Conservation (phyloP, 2,113 vertebrate species). For the Sinocyclocheilus maitianheensis region DNA sequence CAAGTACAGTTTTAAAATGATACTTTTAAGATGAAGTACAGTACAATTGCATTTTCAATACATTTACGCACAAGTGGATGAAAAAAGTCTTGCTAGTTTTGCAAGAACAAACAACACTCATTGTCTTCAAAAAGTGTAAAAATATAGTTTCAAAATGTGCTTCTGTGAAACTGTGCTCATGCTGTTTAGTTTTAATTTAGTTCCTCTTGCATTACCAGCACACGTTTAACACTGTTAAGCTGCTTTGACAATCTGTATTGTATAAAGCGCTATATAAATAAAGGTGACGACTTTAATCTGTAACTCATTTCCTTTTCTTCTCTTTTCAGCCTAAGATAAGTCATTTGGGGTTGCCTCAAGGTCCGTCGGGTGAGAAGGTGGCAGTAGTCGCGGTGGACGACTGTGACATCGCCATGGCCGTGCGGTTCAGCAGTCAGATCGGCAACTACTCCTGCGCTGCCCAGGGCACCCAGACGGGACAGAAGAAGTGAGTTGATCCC, state of each 20-base stretch:
- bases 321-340: constrained; percentile 88
- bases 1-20: too few relatives aligned
- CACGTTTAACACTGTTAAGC: too few relatives aligned
- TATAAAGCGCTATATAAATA: too few relatives aligned
- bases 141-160: not conserved
- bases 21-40: too few relatives aligned
- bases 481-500: constrained; percentile 86
- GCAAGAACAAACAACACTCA: not conserved
- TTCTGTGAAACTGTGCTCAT: not conserved
- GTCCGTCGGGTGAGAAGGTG: constrained; percentile 94
- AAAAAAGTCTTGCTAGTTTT: not conserved
- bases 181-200: not conserved
- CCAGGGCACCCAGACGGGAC: constrained; percentile 92
- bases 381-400: constrained; percentile 92
- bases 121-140: not conserved
- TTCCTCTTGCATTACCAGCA: too few relatives aligned
- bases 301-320: not conserved
- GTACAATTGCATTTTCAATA: too few relatives aligned
- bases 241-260: too few relatives aligned
- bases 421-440: constrained; percentile 85
- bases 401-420: constrained; percentile 92
- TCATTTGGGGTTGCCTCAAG: constrained; percentile 87
- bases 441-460: constrained; percentile 96
- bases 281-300: not conserved
- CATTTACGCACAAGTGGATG: not conserved